phyloP scores from a whole-genome alignment of 23 tunicate genomes.

The Halocynthia roretzi region DNA sequence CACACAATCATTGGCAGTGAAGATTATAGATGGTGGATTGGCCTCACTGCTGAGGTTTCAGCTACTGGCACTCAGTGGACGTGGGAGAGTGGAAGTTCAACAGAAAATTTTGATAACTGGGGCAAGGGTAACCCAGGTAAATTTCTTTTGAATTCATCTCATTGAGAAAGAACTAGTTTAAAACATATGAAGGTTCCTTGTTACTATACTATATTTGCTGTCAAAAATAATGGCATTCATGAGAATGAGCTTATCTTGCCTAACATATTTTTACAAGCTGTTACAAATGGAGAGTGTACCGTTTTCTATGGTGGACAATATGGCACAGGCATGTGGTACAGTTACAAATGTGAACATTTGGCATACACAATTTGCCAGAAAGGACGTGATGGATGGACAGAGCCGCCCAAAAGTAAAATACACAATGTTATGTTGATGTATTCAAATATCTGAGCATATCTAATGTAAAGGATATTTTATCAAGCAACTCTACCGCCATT shows the following conservation, averaged over 20 bases:
- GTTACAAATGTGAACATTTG: constrained; percentile 50
- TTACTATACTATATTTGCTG: not conserved
- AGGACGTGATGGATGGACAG: constrained; percentile 73
- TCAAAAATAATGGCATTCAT: not conserved
- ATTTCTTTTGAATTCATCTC: not conserved
- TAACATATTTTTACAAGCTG: constrained; percentile 19
- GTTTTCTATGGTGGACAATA: constrained; percentile 72
- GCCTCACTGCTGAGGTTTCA: constrained; percentile 41
- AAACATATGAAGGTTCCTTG: not conserved
- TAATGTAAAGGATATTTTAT: not conserved
- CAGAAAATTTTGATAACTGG: constrained; percentile 74
- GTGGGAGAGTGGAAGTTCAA: constrained; percentile 88
- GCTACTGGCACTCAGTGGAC: constrained; percentile 50
- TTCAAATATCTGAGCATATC: not conserved
- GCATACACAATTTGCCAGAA: constrained; percentile 72
- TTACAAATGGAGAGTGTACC: constrained; percentile 63
- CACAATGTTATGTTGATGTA: not conserved
- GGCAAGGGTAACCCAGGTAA: constrained; percentile 77
- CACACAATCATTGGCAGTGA: constrained; percentile 79
- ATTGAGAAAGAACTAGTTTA: not conserved
- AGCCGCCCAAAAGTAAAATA: constrained; percentile 64
- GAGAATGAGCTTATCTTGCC: not conserved
- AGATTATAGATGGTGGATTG: constrained; percentile 89
- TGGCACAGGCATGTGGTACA: constrained; percentile 92
- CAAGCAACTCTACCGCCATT: constrained; percentile 80